Base-by-base conservation (phyloP, 92 coral and sea anemone genomes). In the Bergia puertoricense region DNA sequence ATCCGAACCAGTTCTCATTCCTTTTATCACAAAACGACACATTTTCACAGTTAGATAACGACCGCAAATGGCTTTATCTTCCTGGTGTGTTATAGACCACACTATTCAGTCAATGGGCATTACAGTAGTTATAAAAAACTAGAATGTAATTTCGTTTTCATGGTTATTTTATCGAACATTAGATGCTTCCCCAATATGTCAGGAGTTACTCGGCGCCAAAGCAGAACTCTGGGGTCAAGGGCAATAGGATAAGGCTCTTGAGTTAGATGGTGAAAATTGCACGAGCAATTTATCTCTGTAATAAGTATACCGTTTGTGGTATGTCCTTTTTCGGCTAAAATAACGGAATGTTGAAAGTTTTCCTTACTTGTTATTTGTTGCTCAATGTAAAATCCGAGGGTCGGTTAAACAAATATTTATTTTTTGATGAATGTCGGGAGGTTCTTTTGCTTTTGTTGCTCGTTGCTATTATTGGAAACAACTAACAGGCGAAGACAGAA, bases 1-100 rank as follows among this genome's bases (percentile, higher is more conserved):
- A 84, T 84, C 87, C 36, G 39, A 84, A 84, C 87, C 87, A 71
- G 79, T 84, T 84, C 65, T 84, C 79, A 84, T 84, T 84, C 87
- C 56, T 79, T 84, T 84, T 84, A 84, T 84, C 87, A 84, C 66
- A 74, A 84, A 84, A 74, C 79, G 87, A 84, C 87, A 84, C 87
- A 46, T 84, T 84, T 84, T 71, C 79, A 45, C 77, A 48, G 59
- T 68, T 71, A 84, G 87, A 84, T 84, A 84, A 84, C 87, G 79
- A 84, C 67, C 66, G 48, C 65, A 42, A 82, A 67, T 36, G 62
- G 86, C 62, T 82, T 82, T 69, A 84, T 84, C 87, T 84, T 69
- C 71, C 67, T 84, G 48, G 42, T 48, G 77, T 84, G 62, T 71
- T 71, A 36, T n/a, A 48, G 23, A 36, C 44, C 44, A 30, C 67